Evolutionary conservation across 2,797 vertebrate species (phyloP).

Genomic region (Sciurus vulgaris): DNA sequence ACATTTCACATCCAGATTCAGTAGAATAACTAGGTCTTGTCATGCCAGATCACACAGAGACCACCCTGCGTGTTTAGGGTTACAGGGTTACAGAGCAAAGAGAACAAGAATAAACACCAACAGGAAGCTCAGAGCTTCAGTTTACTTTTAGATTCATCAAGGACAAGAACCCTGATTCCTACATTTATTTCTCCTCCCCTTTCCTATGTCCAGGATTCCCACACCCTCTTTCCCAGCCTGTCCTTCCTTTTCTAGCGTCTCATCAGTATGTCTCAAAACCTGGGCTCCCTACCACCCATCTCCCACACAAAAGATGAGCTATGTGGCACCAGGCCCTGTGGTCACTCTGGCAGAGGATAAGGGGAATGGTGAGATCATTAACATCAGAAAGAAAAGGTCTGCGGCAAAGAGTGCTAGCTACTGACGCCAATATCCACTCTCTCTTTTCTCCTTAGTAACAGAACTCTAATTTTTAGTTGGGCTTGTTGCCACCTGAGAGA

Average conservation of each 20-base stretch:
- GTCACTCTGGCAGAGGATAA: background rate
- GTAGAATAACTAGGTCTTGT: background rate
- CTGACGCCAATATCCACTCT: background rate
- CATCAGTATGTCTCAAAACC: background rate
- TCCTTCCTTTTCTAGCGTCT: background rate
- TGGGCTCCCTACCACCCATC: background rate
- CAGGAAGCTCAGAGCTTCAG: background rate
- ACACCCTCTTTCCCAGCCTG: background rate
- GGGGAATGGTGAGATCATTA: background rate
- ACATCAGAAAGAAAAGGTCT: conserved; percentile 20
- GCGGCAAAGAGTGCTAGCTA: background rate
- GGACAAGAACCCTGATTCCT: background rate
- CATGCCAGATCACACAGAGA: conserved; percentile 2
- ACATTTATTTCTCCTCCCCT: background rate
- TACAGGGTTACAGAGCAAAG: conserved; percentile 11
- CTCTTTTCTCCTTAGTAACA: conserved; percentile 63
- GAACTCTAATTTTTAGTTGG: conserved; percentile 40
- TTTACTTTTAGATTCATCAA: conserved; percentile 10
- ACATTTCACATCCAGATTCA: background rate
- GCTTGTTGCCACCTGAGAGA: conserved; percentile 54
- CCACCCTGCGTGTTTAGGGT: background rate
- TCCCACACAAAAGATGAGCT: background rate
- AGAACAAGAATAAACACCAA: conserved; percentile 45
- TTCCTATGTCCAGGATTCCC: background rate
- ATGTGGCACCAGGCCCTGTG: background rate